Evolutionary conservation across 2,888 invertebrate genomes (phyloP), one percentile per base, ranked within the genome.

Genomic region (Noctua fimbriata): DNA sequence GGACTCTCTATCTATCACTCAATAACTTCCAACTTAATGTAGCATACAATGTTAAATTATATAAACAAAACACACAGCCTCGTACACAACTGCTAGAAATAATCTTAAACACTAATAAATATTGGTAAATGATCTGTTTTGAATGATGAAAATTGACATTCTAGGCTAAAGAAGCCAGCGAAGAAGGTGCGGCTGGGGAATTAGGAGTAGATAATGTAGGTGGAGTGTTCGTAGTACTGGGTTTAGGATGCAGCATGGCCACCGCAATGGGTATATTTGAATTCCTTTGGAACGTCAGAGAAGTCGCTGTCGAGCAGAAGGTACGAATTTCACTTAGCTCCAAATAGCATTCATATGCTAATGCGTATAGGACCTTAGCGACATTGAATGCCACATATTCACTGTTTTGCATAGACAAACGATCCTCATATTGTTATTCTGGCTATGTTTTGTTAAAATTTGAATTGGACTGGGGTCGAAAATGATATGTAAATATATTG

Each of bases 171-270:
- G 95, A 95, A 91, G 90, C 91, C 1, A 94, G 93, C 1, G 94
- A 94, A 47, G 94, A 94, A 32, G 93, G 95, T 0, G 94, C 94
- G 74, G 94, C 96, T 4, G 97, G 97, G 0, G 98, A 98, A 90
- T 95, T 99, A 72, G 98, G 98, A 10, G 97, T 99, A 85, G 98
- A 98, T 79, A 99, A 99, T 94, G 99, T 99, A 0, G 99, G 99
- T 69, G 99, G 99, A 75, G 98, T 99, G 36, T 99, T 99, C 94
- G 98, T 99, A 12, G 99, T 99, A 0, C 95, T 99, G 58, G 97
- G 98, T 1, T 97, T 97, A 63, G 99, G 99, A 0, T 98, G 98
- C 82, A 94, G 97, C 0, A 96, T 98, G 75, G 98, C 99, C 0
- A 97, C 98, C 47, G 92, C 98, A 2, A 97, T 99, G 89, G 98